Percentiles rank a stretch among this genome's conserved stretches.
phyloP scores from a whole-genome alignment of 1,140 invertebrate species.

The Agrilus planipennis region DNA sequence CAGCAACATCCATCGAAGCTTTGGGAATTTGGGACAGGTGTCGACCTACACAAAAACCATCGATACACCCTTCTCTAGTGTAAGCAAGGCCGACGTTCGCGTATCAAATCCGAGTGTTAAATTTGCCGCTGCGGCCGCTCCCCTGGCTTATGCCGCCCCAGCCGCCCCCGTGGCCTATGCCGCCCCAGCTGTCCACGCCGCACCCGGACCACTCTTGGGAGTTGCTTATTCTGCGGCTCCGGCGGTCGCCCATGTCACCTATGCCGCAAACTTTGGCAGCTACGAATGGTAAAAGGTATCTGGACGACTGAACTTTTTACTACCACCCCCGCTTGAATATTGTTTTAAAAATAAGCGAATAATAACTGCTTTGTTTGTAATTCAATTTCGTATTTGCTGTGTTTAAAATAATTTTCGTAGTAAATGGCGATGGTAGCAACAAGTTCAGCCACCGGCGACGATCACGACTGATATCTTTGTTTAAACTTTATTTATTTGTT shows the following conservation, averaged over 20 bases:
- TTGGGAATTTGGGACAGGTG: constrained; percentile 49
- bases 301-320: no score
- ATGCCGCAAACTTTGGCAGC: constrained; percentile 43
- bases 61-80: constrained; percentile 55
- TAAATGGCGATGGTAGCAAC: no score
- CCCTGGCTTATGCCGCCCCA: constrained; percentile 17
- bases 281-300: constrained; percentile 45
- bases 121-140: constrained; percentile 18
- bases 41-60: constrained; percentile 51
- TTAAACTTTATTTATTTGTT: no score
- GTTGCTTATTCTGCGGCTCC: constrained; percentile 39
- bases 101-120: constrained; percentile 49
- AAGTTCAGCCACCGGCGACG: no score
- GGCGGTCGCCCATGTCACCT: constrained; percentile 53
- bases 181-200: constrained; percentile 16
- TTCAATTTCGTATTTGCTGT: no score
- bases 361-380: no score
- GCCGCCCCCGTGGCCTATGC: constrained; percentile 15
- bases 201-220: constrained; percentile 18
- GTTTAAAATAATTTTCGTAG: no score
- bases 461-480: no score
- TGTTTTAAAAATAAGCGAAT: no score
- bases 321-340: no score
- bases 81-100: constrained; percentile 48
- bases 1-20: constrained; percentile 47